phyloP scores from a whole-genome alignment of 2,888 invertebrate species.

The Cetonia aurata region DNA sequence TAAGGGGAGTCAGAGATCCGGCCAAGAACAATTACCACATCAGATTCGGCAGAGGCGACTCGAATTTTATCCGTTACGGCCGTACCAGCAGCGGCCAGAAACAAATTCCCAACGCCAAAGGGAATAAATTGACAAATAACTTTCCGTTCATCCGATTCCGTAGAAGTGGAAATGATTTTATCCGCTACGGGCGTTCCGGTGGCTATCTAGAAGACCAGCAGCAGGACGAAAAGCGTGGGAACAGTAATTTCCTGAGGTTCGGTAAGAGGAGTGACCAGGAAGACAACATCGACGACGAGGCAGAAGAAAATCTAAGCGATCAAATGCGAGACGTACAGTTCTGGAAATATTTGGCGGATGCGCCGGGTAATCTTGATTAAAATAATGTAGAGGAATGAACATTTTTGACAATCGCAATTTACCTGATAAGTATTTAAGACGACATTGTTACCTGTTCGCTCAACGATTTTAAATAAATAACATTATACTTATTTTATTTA shows the following conservation, averaged over 20 bases:
- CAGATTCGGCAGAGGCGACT: conserved; percentile 1
- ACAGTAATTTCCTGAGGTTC: conserved; percentile 10
- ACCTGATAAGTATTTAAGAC: not conserved
- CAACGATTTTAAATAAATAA: not conserved
- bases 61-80: conserved; percentile 3
- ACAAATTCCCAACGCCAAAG: not conserved
- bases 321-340: not conserved
- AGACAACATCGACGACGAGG: not conserved
- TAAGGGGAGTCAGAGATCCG: not conserved
- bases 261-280: not conserved
- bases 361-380: not conserved
- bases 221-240: not conserved
- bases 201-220: not conserved
- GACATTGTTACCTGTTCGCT: too few species aligned
- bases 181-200: not conserved
- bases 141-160: not conserved
- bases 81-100: not conserved
- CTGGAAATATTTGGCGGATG: not conserved
- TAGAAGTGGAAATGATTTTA: not conserved
- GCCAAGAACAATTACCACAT: not conserved
- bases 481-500: too few species aligned
- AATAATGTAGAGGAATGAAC: not conserved
- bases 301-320: not conserved
- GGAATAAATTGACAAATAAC: not conserved
- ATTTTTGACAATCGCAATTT: not conserved